Percentiles rank a stretch among this genome's conserved stretches.
Evolutionary conservation across 2,797 vertebrate species (phyloP).

Genomic region (Enteromius anoplus): DNA sequence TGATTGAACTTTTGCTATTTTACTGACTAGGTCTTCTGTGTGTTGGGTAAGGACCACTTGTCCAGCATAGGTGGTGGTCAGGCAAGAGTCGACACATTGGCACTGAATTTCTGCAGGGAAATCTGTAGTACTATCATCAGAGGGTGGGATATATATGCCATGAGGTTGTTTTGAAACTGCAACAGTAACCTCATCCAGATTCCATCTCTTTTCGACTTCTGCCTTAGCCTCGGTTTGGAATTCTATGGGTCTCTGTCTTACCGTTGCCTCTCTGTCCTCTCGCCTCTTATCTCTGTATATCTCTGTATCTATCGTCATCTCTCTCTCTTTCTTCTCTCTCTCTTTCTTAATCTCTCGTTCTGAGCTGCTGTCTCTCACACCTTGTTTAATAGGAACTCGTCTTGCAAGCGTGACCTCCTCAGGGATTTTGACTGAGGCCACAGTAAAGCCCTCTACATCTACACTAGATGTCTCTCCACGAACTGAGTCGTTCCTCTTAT

Average conservation of each 20-base stretch:
- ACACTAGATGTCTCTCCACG: background rate
- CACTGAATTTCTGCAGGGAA: background rate
- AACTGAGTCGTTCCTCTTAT: background rate
- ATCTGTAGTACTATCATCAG: conserved; percentile 8
- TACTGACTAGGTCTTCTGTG: conserved; percentile 67
- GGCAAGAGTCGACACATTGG: conserved; percentile 58
- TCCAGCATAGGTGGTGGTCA: background rate
- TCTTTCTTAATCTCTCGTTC: conserved; percentile 38
- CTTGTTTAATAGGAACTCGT: conserved; percentile 70
- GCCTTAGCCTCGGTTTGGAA: conserved; percentile 43
- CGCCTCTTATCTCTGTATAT: conserved; percentile 35
- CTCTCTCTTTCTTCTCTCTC: conserved; percentile 33
- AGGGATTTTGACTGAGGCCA: conserved; percentile 68
- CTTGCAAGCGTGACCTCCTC: conserved; percentile 72
- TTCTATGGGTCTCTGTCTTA: conserved; percentile 31
- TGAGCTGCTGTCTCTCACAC: conserved; percentile 58
- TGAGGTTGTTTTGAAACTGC: conserved; percentile 41
- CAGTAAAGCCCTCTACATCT: conserved; percentile 67
- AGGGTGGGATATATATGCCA: background rate
- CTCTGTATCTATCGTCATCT: conserved; percentile 21
- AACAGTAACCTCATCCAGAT: conserved; percentile 25
- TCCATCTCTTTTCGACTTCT: conserved; percentile 43
- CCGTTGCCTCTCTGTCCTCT: conserved; percentile 48
- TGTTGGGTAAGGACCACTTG: conserved; percentile 61
- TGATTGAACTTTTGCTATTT: conserved; percentile 62